phyloP scores from a whole-genome alignment of 2,888 invertebrate genomes.

The Melipona beecheii region DNA sequence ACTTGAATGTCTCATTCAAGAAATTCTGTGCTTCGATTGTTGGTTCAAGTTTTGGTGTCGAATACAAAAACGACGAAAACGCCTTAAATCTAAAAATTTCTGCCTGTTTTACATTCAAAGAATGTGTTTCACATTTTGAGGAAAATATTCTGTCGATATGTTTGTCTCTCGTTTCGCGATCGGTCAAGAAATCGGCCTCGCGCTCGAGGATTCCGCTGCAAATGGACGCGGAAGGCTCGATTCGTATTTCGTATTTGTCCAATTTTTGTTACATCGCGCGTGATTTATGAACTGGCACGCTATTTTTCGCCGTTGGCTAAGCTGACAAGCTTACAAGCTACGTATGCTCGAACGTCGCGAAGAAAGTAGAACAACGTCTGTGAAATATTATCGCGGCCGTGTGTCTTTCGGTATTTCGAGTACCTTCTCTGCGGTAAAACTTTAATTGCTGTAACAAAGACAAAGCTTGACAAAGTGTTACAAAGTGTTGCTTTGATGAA shows the following conservation, averaged over 20 bases:
- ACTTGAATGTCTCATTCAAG: too few relatives aligned
- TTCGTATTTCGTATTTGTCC: slow-evolving; percentile 13
- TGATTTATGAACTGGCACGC: slow-evolving; percentile 9
- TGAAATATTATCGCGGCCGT: slow-evolving; percentile 10
- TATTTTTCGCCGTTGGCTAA: slow-evolving; percentile 9
- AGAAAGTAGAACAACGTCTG: slow-evolving; percentile 19
- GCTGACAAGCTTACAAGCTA: neutral
- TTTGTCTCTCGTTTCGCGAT: too few relatives aligned
- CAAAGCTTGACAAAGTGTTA: neutral
- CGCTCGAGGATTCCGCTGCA: neutral
- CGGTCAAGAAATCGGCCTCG: neutral
- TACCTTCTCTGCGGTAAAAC: neutral
- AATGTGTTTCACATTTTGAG: too few relatives aligned
- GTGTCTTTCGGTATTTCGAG: neutral
- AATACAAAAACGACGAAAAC: too few relatives aligned
- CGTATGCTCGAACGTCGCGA: slow-evolving; percentile 2
- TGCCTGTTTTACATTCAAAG: too few relatives aligned
- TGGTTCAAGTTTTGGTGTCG: too few relatives aligned
- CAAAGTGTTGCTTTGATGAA: neutral
- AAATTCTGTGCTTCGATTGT: too few relatives aligned
- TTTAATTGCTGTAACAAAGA: neutral
- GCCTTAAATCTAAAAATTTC: too few relatives aligned
- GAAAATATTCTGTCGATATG: too few relatives aligned
- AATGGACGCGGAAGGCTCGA: neutral
- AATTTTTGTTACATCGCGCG: neutral